Evolutionary conservation across 2,888 invertebrate genomes (phyloP).

Genomic region (Aelia acuminata): DNA sequence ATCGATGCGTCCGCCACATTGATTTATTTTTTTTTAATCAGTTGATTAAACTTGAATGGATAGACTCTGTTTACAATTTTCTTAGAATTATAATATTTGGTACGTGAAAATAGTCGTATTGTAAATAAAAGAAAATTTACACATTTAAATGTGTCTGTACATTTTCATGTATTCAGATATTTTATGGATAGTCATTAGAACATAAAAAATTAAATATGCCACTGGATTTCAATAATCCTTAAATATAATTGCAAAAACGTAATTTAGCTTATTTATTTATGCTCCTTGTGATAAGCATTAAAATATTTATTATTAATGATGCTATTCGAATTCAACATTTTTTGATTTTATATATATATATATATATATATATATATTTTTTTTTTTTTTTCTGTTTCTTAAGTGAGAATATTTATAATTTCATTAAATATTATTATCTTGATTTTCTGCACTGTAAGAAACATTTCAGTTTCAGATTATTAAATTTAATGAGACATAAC

Average conservation of each 20-base stretch:
- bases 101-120: background rate
- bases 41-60: conserved; percentile 59
- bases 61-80: conserved; percentile 22
- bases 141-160: conserved; percentile 1
- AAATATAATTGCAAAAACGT: background rate
- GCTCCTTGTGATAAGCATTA: background rate
- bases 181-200: background rate
- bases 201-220: background rate
- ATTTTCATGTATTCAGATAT: conserved; percentile 13
- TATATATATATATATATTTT: no score
- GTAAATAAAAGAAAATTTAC: conserved; percentile 1
- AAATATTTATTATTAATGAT: background rate
- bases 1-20: conserved; percentile 64
- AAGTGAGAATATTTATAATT: background rate
- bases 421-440: background rate
- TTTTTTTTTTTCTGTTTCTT: background rate
- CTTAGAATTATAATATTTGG: background rate
- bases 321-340: background rate
- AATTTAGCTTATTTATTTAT: conserved; percentile 10
- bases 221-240: background rate
- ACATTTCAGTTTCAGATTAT: background rate
- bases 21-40: conserved; percentile 41
- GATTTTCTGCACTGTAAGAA: background rate
- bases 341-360: background rate
- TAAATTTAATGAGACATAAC: background rate